Evolutionary conservation across 2,113 vertebrate genomes (phyloP).

Genomic region (Hippocampus zosterae): DNA sequence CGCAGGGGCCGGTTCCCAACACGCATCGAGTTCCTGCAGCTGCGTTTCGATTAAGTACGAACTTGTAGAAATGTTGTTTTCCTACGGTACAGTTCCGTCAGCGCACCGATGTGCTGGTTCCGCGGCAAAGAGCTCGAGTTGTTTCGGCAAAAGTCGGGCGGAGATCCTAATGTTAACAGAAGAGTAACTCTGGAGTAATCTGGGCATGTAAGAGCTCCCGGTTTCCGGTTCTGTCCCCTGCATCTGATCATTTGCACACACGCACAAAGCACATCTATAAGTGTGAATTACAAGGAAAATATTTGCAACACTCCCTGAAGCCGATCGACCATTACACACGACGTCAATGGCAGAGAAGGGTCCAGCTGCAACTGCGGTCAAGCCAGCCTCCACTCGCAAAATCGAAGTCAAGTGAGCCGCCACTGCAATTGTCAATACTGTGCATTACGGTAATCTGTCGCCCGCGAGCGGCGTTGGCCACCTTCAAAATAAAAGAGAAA

Average conservation of each 20-base stretch:
- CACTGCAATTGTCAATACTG: no score
- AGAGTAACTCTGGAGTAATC: slow-evolving; percentile 29
- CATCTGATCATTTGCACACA: not conserved
- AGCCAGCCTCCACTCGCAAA: no score
- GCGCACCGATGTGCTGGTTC: not conserved
- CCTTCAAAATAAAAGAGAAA: no score
- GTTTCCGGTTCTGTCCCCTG: not conserved
- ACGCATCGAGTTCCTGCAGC: not conserved
- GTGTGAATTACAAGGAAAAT: not conserved
- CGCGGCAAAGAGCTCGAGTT: not conserved
- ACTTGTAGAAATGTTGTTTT: not conserved
- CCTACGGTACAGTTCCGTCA: rapidly evolving
- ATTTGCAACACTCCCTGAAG: not conserved
- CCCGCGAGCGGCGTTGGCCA: no score
- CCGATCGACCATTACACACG: not conserved
- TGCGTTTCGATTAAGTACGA: not conserved
- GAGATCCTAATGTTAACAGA: slow-evolving; percentile 44
- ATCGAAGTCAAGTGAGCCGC: no score
- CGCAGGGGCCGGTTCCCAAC: not conserved
- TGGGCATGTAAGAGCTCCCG: slow-evolving; percentile 6
- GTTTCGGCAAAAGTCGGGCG: not conserved
- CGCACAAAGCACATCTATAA: not conserved
- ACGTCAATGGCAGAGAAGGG: no score
- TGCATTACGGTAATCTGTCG: no score
- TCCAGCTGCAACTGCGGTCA: no score